Percentiles rank a stretch among this genome's conserved stretches.
Evolutionary conservation across 2,888 invertebrate genomes (phyloP).

Genomic region (Bugulina stolonifera): DNA sequence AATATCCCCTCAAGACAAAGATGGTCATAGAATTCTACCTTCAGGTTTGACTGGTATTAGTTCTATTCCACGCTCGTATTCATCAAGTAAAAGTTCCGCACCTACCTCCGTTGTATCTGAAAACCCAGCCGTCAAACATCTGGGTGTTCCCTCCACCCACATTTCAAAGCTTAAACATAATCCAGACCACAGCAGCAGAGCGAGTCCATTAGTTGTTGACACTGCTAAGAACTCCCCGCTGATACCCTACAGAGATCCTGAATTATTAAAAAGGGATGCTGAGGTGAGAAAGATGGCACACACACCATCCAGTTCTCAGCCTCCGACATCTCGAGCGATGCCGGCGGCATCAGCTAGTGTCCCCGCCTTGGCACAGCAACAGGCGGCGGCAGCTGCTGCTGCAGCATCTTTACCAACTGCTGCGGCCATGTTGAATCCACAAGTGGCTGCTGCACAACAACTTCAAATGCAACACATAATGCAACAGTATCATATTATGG

Average conservation of each 20-base stretch:
- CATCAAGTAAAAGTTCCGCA: background rate
- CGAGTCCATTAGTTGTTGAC: conserved; percentile 28
- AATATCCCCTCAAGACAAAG: conserved; percentile 1
- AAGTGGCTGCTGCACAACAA: conserved; percentile 33
- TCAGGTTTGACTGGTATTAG: background rate
- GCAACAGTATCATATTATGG: conserved; percentile 24
- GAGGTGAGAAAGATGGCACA: conserved; percentile 27
- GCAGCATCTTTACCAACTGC: conserved; percentile 38
- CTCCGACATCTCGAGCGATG: conserved; percentile 13
- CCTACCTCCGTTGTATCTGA: background rate
- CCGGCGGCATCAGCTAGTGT: conserved; percentile 56
- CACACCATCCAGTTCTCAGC: conserved; percentile 23
- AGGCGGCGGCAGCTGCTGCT: conserved; percentile 35
- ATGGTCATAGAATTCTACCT: background rate
- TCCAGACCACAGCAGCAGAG: background rate
- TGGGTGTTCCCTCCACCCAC: background rate
- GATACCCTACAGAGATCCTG: conserved; percentile 30
- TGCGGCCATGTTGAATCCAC: conserved; percentile 36
- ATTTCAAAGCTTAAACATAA: background rate
- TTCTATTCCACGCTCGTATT: background rate
- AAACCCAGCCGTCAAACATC: background rate
- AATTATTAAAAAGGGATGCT: conserved; percentile 30
- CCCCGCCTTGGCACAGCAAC: conserved; percentile 34
- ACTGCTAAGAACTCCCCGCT: conserved; percentile 21
- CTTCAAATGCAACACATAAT: conserved; percentile 22